These are phyloP conservation scores for Sinhomidia bicolor DNA, from an alignment of 2,888 invertebrate genomes.

Conservation along the genomic window DNA sequence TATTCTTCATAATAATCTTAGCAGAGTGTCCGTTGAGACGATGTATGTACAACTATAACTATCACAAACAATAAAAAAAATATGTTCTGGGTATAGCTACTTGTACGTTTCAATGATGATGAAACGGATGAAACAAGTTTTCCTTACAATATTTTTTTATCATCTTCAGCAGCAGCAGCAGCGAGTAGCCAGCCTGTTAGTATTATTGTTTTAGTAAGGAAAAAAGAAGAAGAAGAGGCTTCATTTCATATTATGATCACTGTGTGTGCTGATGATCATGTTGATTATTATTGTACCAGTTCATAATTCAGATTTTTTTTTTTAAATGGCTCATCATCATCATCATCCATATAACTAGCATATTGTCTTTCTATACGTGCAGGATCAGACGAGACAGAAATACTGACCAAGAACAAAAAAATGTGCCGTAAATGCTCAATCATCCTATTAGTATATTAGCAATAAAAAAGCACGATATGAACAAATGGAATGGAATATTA, in stretches of 20 bases:
- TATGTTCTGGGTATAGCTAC: too few species aligned
- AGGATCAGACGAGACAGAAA: too few species aligned
- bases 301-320: conserved; percentile 52
- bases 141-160: conserved; percentile 35
- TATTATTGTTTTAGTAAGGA: conserved; percentile 50
- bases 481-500: not conserved
- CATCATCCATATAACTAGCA: too few species aligned
- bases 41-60: not conserved
- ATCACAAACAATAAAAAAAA: not conserved
- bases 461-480: conserved; percentile 55
- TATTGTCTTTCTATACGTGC: too few species aligned
- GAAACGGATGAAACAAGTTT: conserved; percentile 59
- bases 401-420: conserved; percentile 22
- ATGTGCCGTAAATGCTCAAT: conserved; percentile 58
- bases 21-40: not conserved
- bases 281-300: conserved; percentile 55
- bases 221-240: too few species aligned
- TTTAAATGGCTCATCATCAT: conserved; percentile 22
- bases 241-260: conserved; percentile 23
- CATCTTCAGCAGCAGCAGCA: conserved; percentile 2
- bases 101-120: not conserved
- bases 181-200: not conserved
- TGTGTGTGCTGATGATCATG: not conserved
- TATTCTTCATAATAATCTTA: too few species aligned
- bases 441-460: conserved; percentile 66